Evolutionary conservation across 2,888 invertebrate species (phyloP).

Genomic region (Drosophila macrothrix): DNA sequence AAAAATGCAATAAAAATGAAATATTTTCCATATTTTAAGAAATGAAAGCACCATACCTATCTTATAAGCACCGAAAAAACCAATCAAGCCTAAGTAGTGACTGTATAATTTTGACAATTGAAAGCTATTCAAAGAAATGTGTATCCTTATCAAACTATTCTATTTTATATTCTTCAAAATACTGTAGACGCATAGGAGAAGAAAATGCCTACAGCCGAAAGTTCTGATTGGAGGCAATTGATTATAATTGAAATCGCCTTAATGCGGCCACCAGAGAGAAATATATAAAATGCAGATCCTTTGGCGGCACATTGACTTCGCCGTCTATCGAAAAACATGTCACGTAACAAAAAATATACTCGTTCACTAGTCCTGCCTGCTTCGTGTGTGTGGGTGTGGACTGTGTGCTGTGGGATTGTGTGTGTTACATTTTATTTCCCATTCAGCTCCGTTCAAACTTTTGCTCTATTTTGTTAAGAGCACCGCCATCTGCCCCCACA

Average conservation of each 20-base stretch:
- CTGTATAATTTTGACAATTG: not conserved
- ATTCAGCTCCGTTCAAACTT: slow-evolving; percentile 27
- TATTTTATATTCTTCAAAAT: not conserved
- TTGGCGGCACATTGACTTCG: slow-evolving; percentile 62
- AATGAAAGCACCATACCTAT: not conserved
- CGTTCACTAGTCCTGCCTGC: slow-evolving; percentile 39
- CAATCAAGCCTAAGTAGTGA: not conserved
- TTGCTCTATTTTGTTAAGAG: slow-evolving; percentile 68
- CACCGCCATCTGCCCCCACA: slow-evolving; percentile 38
- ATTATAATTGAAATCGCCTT: slow-evolving; percentile 76
- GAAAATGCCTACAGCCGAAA: slow-evolving; percentile 14
- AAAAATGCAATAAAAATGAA: no score
- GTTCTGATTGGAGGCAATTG: slow-evolving; percentile 70
- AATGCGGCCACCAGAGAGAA: slow-evolving; percentile 53
- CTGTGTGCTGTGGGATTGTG: not conserved
- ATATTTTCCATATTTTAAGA: not conserved
- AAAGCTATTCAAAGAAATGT: not conserved
- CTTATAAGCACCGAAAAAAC: not conserved
- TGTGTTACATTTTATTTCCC: slow-evolving; percentile 30
- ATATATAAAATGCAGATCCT: slow-evolving; percentile 34
- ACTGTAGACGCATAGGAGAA: not conserved
- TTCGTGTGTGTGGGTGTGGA: slow-evolving; percentile 17
- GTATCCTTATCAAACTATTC: not conserved
- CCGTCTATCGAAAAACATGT: slow-evolving; percentile 68
- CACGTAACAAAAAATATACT: slow-evolving; percentile 69